phyloP scores from a whole-genome alignment of 2,797 vertebrate genomes.

The Atherinosoma microstoma region DNA sequence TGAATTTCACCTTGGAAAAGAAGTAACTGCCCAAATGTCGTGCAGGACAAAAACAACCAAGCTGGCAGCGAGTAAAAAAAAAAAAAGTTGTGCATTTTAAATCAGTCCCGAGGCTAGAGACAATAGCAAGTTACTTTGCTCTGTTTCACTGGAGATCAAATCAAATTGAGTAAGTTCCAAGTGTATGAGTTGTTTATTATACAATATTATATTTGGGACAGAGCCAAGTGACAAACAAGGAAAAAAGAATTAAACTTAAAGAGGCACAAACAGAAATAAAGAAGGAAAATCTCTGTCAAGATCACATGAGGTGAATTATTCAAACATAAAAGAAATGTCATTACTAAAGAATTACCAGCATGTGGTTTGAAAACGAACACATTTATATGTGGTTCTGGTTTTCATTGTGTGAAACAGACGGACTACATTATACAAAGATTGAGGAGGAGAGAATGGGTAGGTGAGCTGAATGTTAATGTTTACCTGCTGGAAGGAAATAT shows the following conservation, averaged over 20 bases:
- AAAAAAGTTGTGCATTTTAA: constrained; percentile 5
- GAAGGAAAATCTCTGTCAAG: constrained; percentile 1
- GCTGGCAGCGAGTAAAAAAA: not conserved
- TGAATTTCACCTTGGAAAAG: constrained; percentile 9
- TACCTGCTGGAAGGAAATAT: constrained; percentile 66
- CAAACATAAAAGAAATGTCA: constrained; percentile 36
- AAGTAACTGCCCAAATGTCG: constrained; percentile 4
- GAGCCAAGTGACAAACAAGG: constrained; percentile 6
- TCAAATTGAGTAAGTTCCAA: not conserved
- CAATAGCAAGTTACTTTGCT: constrained; percentile 15
- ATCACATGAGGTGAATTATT: constrained; percentile 24
- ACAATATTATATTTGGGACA: constrained; percentile 12
- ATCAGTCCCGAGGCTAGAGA: constrained; percentile 1
- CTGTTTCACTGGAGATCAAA: not conserved
- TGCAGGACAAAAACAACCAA: constrained; percentile 16
- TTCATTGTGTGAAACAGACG: constrained; percentile 46
- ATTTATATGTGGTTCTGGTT: constrained; percentile 45
- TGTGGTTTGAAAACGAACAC: constrained; percentile 36
- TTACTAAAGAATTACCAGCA: constrained; percentile 27
- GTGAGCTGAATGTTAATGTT: constrained; percentile 69
- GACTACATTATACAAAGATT: constrained; percentile 31
- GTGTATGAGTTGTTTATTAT: constrained; percentile 6
- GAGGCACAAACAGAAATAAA: constrained; percentile 1
- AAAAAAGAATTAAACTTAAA: not conserved
- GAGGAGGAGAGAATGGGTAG: constrained; percentile 42